A percentile compares a stretch with the other conserved stretches of the same genome.
These are phyloP conservation scores for Syngnathoides biaculeatus DNA, from an alignment of 2,113 vertebrate genomes.

Conservation along the genomic window DNA sequence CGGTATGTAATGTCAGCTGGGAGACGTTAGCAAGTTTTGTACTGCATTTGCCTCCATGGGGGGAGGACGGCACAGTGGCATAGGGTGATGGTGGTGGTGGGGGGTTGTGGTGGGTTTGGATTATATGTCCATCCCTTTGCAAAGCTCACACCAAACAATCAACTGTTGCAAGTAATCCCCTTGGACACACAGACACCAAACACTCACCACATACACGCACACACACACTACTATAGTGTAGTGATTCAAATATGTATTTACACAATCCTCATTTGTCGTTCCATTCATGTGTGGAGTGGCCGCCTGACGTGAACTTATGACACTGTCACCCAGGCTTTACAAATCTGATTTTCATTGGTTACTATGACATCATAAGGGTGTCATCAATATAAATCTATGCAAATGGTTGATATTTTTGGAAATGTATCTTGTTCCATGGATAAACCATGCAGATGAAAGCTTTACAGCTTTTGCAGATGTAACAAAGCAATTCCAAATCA, in stretches of 20 bases:
- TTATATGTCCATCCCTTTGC: constrained; percentile 69
- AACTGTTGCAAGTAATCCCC: constrained; percentile 67
- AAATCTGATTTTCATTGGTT: background rate
- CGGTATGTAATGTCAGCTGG: background rate
- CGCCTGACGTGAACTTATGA: background rate
- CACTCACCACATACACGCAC: constrained; percentile 20
- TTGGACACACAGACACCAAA: constrained; percentile 40
- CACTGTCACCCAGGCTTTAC: background rate
- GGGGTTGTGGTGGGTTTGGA: constrained; percentile 29
- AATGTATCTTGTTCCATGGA: too few species aligned
- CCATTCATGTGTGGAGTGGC: background rate
- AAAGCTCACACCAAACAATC: constrained; percentile 76
- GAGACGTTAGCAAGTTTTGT: background rate
- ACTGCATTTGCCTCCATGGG: constrained; percentile 14
- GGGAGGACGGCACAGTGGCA: background rate
- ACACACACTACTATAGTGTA: background rate
- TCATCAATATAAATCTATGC: background rate
- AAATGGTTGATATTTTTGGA: background rate
- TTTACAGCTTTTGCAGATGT: too few species aligned
- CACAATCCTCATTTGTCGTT: background rate
- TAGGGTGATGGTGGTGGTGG: constrained; percentile 9
- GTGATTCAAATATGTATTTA: background rate
- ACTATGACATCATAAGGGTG: background rate
- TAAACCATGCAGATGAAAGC: too few species aligned
- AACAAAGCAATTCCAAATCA: too few species aligned